Evolutionary conservation across 2,113 vertebrate genomes (phyloP).

Genomic region (Arenaria interpres): DNA sequence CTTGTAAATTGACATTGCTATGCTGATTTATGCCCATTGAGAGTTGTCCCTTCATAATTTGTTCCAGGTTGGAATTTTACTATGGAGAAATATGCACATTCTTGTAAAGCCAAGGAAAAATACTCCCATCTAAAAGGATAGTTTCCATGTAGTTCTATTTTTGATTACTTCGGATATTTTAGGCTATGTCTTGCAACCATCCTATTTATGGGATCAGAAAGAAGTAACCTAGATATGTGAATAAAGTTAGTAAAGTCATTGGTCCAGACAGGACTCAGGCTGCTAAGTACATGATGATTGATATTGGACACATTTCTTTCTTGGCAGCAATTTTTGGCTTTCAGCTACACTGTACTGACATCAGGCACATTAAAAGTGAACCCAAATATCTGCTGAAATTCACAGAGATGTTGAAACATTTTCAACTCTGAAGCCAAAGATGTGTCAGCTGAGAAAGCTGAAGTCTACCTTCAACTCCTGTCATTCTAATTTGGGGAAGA

Average conservation of each 20-base stretch:
- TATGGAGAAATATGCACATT: background rate
- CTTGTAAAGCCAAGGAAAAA: slow-evolving; percentile 14
- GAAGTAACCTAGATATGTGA: slow-evolving; percentile 35
- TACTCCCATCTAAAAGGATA: background rate
- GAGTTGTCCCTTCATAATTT: slow-evolving; percentile 50
- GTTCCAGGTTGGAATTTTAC: slow-evolving; percentile 55
- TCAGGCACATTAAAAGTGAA: slow-evolving; percentile 57
- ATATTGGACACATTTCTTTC: slow-evolving; percentile 58
- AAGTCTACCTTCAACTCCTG: slow-evolving; percentile 49
- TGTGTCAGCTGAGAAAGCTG: slow-evolving; percentile 51
- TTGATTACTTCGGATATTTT: slow-evolving; percentile 34
- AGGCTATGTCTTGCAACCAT: slow-evolving; percentile 10
- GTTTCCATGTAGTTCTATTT: slow-evolving; percentile 15
- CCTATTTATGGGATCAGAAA: slow-evolving; percentile 47
- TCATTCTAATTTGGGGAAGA: slow-evolving; percentile 50
- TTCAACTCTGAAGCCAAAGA: slow-evolving; percentile 58
- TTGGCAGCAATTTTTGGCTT: slow-evolving; percentile 59
- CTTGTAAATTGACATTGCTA: slow-evolving; percentile 48
- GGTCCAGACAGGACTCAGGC: slow-evolving; percentile 50
- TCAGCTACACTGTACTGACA: slow-evolving; percentile 42
- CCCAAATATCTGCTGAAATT: slow-evolving; percentile 69
- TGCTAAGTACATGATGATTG: slow-evolving; percentile 58
- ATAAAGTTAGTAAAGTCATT: slow-evolving; percentile 55
- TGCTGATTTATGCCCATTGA: slow-evolving; percentile 54
- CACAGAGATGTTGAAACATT: slow-evolving; percentile 63